Evolutionary conservation across 2,797 vertebrate species (phyloP).

Genomic region (Choloepus didactylus): DNA sequence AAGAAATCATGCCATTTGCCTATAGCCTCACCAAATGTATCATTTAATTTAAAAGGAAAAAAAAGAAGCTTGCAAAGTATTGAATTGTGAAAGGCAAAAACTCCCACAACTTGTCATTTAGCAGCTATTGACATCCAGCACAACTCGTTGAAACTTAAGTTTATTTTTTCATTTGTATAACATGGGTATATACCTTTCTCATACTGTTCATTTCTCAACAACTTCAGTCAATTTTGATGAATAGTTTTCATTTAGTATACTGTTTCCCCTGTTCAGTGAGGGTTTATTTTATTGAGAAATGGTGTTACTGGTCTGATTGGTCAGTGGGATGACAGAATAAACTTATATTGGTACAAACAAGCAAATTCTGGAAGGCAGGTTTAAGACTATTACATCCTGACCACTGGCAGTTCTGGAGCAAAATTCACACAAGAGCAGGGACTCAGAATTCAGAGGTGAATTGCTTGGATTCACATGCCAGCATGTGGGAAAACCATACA

Average conservation of each 20-base stretch:
- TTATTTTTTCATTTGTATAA: conserved; percentile 41
- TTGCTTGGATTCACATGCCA: background rate
- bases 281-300: conserved; percentile 43
- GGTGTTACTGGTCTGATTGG: background rate
- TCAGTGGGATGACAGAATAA: background rate
- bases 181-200: background rate
- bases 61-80: conserved; percentile 50
- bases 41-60: conserved; percentile 71
- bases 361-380: background rate
- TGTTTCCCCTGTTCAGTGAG: background rate
- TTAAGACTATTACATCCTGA: background rate
- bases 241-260: conserved; percentile 54
- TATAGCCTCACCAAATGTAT: conserved; percentile 60
- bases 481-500: background rate
- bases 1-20: conserved; percentile 62
- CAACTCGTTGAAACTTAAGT: conserved; percentile 31
- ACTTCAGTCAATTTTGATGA: conserved; percentile 46
- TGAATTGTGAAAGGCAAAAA: conserved; percentile 65
- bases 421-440: background rate
- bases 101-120: conserved; percentile 46
- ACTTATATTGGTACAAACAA: background rate
- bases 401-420: background rate
- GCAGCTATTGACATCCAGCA: conserved; percentile 2
- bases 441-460: background rate
- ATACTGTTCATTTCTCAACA: background rate